These are phyloP conservation scores for Scelioninae gen. 2 DNA, from an alignment of 2,888 invertebrate species.

Conservation along the genomic window DNA sequence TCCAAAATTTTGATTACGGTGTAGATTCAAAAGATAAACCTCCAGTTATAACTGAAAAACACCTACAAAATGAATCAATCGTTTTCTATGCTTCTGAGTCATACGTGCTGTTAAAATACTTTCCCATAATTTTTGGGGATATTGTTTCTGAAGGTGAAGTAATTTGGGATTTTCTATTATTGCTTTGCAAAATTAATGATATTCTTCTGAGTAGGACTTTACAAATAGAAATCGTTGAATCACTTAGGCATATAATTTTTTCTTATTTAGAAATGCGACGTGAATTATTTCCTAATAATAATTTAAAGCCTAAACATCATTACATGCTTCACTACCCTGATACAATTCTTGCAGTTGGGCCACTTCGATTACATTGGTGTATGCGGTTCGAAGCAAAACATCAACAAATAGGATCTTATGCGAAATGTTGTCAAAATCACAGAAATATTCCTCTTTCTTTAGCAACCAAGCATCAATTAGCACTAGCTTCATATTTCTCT, in stretches of 20 bases:
- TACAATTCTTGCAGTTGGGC: constrained; percentile 21
- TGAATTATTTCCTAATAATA: constrained; percentile 40
- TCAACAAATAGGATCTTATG: neutral
- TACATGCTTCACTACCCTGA: constrained; percentile 33
- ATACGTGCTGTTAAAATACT: constrained; percentile 36
- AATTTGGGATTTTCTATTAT: constrained; percentile 48
- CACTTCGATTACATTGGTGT: constrained; percentile 12
- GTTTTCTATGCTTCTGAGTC: constrained; percentile 52
- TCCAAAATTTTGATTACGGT: constrained; percentile 48
- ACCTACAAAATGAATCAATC: constrained; percentile 35
- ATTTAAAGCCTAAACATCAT: constrained; percentile 42
- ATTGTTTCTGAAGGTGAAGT: constrained; percentile 25
- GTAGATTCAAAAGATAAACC: constrained; percentile 50
- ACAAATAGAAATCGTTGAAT: constrained; percentile 11
- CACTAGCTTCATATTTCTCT: neutral
- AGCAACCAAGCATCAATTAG: neutral
- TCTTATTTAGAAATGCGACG: constrained; percentile 20
- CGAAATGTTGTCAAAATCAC: constrained; percentile 27
- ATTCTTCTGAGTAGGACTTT: constrained; percentile 33
- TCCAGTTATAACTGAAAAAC: constrained; percentile 35
- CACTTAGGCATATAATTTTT: constrained; percentile 22
- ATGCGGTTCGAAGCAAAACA: constrained; percentile 32
- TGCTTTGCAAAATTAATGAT: constrained; percentile 44
- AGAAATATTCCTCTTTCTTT: constrained; percentile 20
- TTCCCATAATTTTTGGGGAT: constrained; percentile 50